phyloP scores from a whole-genome alignment of 2,113 vertebrate species.

The Bos taurus region DNA sequence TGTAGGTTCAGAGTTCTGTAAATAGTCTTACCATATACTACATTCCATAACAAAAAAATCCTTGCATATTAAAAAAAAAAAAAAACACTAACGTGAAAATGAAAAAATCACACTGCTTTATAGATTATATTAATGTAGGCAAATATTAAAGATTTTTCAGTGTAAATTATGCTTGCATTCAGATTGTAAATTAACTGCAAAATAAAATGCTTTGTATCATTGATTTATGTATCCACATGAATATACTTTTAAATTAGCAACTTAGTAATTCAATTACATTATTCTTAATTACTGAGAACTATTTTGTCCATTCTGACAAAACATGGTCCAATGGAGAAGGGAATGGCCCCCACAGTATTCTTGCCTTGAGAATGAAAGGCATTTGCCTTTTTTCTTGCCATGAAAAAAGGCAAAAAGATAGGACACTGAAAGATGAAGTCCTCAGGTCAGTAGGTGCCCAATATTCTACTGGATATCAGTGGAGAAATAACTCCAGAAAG shows the following conservation, averaged over 20 bases:
- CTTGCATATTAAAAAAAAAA: neutral
- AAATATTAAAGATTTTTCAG: neutral
- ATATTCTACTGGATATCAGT: neutral
- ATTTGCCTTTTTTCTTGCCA: neutral
- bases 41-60: neutral
- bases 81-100: neutral
- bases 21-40: neutral
- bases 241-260: neutral
- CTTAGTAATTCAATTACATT: neutral
- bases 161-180: neutral
- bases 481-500: neutral
- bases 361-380: neutral
- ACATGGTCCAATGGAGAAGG: neutral
- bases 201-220: neutral
- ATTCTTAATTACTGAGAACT: neutral
- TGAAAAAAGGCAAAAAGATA: neutral
- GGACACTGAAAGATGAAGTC: neutral
- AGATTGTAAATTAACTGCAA: neutral
- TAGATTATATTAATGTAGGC: neutral
- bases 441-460: neutral
- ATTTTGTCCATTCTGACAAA: neutral
- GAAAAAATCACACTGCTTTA: neutral
- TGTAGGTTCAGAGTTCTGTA: neutral
- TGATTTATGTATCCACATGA: neutral
- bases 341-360: neutral